Percentiles rank a stretch among this genome's conserved stretches.
Evolutionary conservation across 2,888 invertebrate species (phyloP).

Genomic region (Heteromyza rotundicornis): DNA sequence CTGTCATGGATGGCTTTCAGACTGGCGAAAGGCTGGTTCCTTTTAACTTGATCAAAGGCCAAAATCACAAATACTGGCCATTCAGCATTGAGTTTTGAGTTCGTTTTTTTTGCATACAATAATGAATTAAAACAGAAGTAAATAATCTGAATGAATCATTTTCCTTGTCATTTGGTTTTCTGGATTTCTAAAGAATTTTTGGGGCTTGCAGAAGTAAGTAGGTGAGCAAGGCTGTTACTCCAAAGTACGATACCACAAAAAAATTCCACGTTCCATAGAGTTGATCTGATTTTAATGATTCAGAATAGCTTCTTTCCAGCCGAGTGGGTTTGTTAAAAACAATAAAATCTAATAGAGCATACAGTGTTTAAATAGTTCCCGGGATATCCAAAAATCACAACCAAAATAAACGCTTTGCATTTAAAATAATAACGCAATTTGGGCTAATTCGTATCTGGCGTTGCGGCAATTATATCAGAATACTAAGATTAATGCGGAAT

Average conservation of each 20-base stretch:
- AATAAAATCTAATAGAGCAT: background rate
- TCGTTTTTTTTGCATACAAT: too few species aligned
- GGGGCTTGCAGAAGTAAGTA: too few species aligned
- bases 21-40: slow-evolving; percentile 55
- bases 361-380: background rate
- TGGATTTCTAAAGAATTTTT: too few species aligned
- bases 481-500: too few species aligned
- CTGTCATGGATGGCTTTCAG: slow-evolving; percentile 64
- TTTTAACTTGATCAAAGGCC: slow-evolving; percentile 48
- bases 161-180: too few species aligned
- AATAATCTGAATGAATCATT: too few species aligned
- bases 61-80: slow-evolving; percentile 60
- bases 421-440: background rate
- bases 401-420: background rate
- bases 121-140: too few species aligned
- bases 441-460: background rate
- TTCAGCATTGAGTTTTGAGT: slow-evolving; percentile 51
- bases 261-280: too few species aligned
- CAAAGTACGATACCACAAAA: too few species aligned
- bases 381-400: background rate
- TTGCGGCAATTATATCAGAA: background rate
- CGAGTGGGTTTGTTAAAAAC: background rate
- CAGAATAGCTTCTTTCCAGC: background rate
- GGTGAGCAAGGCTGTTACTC: too few species aligned
- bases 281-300: background rate